These are phyloP conservation scores for Suillia variegata DNA, from an alignment of 2,888 invertebrate genomes.

Conservation along the genomic window DNA sequence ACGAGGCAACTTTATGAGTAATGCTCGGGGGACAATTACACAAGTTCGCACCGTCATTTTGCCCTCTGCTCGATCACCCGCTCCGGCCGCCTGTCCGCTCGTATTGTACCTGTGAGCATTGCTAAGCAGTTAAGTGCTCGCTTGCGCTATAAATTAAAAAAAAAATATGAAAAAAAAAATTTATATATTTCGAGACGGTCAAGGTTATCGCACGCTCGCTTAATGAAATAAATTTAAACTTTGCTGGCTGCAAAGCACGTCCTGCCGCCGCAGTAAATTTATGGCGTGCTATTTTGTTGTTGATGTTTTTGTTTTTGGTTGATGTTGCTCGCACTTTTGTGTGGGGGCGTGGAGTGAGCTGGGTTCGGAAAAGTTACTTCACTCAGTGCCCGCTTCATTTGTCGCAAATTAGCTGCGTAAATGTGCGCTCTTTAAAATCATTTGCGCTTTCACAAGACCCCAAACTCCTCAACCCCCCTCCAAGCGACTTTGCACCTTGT, in stretches of 20 bases:
- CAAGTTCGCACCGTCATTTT: not conserved
- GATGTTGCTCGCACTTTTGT: not conserved
- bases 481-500: too few relatives aligned
- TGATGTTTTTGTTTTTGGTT: not conserved
- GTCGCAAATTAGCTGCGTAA: not conserved
- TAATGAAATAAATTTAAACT: constrained; percentile 1
- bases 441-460: too few relatives aligned
- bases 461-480: too few relatives aligned
- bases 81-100: too few relatives aligned
- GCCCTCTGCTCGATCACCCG: too few relatives aligned
- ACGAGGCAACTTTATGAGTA: not conserved
- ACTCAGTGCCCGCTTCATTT: not conserved
- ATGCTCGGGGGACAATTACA: not conserved
- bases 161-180: too few relatives aligned
- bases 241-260: not conserved
- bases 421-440: too few relatives aligned
- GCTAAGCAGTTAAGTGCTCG: too few relatives aligned
- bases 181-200: too few relatives aligned
- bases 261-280: not conserved
- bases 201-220: too few relatives aligned
- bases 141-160: too few relatives aligned
- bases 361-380: not conserved
- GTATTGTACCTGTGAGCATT: too few relatives aligned
- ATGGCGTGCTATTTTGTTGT: not conserved
- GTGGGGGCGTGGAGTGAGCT: not conserved